Base-by-base conservation (phyloP, 2,888 invertebrate species). In the Notodonta ziczac region DNA sequence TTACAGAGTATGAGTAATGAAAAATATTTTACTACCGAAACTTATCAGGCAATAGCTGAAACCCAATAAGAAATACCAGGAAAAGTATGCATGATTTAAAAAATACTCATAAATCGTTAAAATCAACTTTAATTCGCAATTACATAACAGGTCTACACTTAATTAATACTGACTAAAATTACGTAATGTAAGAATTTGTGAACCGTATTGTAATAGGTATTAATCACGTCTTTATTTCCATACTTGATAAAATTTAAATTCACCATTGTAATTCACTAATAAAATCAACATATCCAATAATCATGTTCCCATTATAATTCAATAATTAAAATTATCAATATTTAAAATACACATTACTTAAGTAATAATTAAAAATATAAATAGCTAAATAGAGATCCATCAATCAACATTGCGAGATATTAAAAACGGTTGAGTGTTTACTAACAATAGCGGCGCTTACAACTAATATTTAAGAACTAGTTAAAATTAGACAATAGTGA, bases 401-500 rank as follows among this genome's bases (percentile, higher is more conserved):
- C 73, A 74, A 71, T 73, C 65, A 71, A 65, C 56, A 69, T 75
- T 75, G 64, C 69, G 62, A 68, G 46, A 46, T 44, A 60, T 12
- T 53, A 53, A 14, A 24, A 60, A 63, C 16, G 52, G 56, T 53
- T 54, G 51, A 54, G 16, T 57, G 40, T 50, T 35, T n/a, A n/a
- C n/a, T 48, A 59, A 14, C 12, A 58, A 44, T 46, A 46, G 9
- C 46, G 46, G n/a, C 46, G 46, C 46, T 46, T 46, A 46, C 13
- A n/a, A 46, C 39, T 60, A 48, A 60, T 55, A 55, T 14, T 55
- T 53, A 57, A 42, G 24, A 14, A 59, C 60, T 35, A 70, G 67
- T 59, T 52, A 40, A 53, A 59, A 58, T 63, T 68, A 81, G 53
- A 87, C 89, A 48, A 91, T 84, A 13, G 89, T 87, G 70, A 83